Evolutionary conservation across 2,797 vertebrate species (phyloP), one percentile per base, ranked within the genome.

Genomic region (Echiichthys vipera): DNA sequence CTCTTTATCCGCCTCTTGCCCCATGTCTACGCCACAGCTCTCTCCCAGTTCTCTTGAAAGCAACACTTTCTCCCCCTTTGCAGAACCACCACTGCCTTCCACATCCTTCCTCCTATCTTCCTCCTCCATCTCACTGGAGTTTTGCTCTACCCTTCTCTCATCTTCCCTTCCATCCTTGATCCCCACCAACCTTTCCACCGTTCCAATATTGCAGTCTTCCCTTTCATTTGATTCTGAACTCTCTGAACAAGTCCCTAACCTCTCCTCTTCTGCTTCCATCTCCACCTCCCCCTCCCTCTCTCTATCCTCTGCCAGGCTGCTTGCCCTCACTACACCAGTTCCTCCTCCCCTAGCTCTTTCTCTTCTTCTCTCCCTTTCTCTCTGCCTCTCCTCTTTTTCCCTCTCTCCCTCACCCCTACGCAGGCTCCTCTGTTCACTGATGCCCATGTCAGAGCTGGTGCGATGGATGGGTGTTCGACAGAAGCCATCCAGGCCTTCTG

Each of bases 361-460:
- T 74, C 95, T 89, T 59, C 94, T 91, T 63, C 92, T 90, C 67
- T 94, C 90, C 64, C 94, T 90, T 83, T 95, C 91, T 61, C 61
- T 88, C 71, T 92, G 91, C 76, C 94, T 83, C 78, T 94, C 93
- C 81, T 95, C 94, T 34, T 89, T 88, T 56, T 95, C 94, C 66
- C 89, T 68, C 78, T 95, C 93, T 29, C 91, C 89, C 30, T 95
- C 94, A 0, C 88, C 91, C 55, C 59, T 92, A 3, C 88, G 89
- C 39, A 96, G 91, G 68, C 89, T 96, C 74, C 93, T 93, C 88
- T 94, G 92, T 56, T 95, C 95, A 2, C 95, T 96, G 68, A 96
- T 93, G 36, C 95, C 95, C 93, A 97, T 95, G 84, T 97, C 97
- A 0, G 97, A 97, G 78, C 94, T 92, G 9, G 96, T 96, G 76